Evolutionary conservation across 2,113 vertebrate genomes (phyloP), one percentile per base, ranked within the genome.

Genomic region (Nothoprocta perdicaria): DNA sequence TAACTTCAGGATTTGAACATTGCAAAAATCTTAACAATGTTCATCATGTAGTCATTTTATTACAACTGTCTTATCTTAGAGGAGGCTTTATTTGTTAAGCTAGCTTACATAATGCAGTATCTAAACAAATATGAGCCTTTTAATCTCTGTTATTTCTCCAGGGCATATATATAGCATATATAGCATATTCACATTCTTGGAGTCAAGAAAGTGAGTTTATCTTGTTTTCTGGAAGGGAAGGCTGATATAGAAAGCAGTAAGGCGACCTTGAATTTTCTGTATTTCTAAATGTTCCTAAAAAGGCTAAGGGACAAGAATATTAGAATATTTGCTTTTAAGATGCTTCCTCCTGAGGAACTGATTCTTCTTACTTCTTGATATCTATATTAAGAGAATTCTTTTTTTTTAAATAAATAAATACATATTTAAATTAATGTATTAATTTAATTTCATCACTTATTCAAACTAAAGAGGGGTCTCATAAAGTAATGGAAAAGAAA

Each of bases 151-250:
- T 14, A 76, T 87, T 91, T 87, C 65, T 82, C 45, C 53, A 65
- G 5, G 5, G 2, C 9, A 68, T 76, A 35, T 0, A 33, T 12
- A 24, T 0, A 45, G 5, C 79, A 35, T 0, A 33, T 12, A 24
- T 0, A 45, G 5, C 15, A 60, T 75, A 38, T 29, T 57, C 41
- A 72, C 11, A 3, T 68, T 86, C 52, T 41, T 41, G 40, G 12
- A 29, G 33, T 60, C 16, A 72, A 75, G 57, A 84, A 52, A 60
- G 2, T 43, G 40, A 0, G 1, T 69, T 82, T 81, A 86, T 60
- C 27, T 73, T 41, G 5, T 4, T 74, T 4, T 38, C 60, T 71
- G 19, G 3, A 52, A 77, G 12, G 52, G 3, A 80, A 85, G 63
- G 4, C 14, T 71, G 67, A 50, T n/a, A 58, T 1, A 46, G 27